A percentile compares a stretch with the other conserved stretches of the same genome.
Conservation (phyloP, 2,797 vertebrate species). For the Clarias pachynema region DNA sequence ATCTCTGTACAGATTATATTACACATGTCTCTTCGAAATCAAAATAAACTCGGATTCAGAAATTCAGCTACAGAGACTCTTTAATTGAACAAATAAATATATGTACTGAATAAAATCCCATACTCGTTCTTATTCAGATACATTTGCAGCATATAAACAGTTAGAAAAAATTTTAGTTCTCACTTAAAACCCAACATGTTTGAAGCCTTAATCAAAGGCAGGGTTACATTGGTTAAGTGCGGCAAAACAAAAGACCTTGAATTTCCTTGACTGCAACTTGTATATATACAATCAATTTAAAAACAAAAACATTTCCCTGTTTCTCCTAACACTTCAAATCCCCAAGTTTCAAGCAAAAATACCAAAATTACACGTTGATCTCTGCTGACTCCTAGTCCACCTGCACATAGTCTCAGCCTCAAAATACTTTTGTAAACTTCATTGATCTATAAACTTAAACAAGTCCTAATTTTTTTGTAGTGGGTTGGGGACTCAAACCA, state of each 20-base stretch:
- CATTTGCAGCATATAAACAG: not conserved
- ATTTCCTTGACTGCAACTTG: not conserved
- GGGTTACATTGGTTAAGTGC: not conserved
- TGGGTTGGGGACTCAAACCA: too few species aligned
- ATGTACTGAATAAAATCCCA: not conserved
- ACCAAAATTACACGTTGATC: not conserved
- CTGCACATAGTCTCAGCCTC: not conserved
- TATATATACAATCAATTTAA: not conserved
- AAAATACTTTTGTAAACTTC: not conserved
- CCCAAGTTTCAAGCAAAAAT: not conserved
- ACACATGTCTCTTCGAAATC: not conserved
- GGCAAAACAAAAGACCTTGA: too few species aligned
- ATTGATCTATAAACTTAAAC: too few species aligned
- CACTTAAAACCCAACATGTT: not conserved
- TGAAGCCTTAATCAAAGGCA: not conserved
- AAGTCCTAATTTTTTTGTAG: too few species aligned
- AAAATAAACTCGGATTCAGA: not conserved
- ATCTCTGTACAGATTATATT: not conserved
- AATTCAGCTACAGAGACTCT: not conserved
- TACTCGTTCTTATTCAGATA: not conserved
- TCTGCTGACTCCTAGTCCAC: not conserved
- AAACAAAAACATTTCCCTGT: not conserved
- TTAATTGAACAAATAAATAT: not conserved
- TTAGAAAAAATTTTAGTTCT: not conserved
- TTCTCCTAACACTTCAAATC: not conserved